Base-by-base conservation (phyloP, 2,888 invertebrate genomes). In the Sphaeridia pumilis region DNA sequence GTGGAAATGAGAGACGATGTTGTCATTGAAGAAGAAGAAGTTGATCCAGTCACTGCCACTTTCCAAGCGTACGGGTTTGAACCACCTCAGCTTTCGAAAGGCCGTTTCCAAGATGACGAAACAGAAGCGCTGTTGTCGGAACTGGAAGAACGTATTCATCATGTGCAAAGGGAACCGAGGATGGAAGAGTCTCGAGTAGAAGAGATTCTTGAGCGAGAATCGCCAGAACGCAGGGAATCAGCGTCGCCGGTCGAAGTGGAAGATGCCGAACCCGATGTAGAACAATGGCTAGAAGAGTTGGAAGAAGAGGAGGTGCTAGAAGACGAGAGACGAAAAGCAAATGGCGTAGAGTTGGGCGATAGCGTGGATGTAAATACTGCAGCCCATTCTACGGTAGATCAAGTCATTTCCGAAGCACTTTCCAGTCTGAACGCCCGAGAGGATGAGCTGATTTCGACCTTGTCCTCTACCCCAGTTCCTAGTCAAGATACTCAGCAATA, bases 371-470 rank as follows among this genome's bases (percentile, higher is more conserved):
- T 47, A 22, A 28, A 34, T 42, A 24, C 17, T 22, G 49, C 41
- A 4, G 54, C 49, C 12, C 35, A 35, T 36, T 36, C 38, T 1
- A 45, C 46, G 22, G 61, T 64, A 3, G 62, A 64, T 46, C 60
- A 63, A 24, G 60, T 63, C 22, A 58, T 64, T 47, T 54, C 58
- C 35, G 54, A 61, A 34, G 64, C 64, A 14, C 42, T 64, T 35
- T 58, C 55, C 27, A 55, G 58, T 24, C 55, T 61, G 41, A 61
- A 60, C 51, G 54, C 51, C 24, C 48, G 54, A n/a, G 46, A 56
- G 26, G 52, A 52, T 1, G 12, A 38, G 5, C 34, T n/a, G 17
- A 26, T 12, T n/a, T 14, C 41, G 26, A 26, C 12, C 5, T 22
- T 27, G 24, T 10, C 22, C 12, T n/a, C 25, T 14, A 3, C n/a